Percentiles rank a stretch among this genome's conserved stretches.
Conservation (phyloP, 2,113 vertebrate genomes). For the Elephantulus edwardii region DNA sequence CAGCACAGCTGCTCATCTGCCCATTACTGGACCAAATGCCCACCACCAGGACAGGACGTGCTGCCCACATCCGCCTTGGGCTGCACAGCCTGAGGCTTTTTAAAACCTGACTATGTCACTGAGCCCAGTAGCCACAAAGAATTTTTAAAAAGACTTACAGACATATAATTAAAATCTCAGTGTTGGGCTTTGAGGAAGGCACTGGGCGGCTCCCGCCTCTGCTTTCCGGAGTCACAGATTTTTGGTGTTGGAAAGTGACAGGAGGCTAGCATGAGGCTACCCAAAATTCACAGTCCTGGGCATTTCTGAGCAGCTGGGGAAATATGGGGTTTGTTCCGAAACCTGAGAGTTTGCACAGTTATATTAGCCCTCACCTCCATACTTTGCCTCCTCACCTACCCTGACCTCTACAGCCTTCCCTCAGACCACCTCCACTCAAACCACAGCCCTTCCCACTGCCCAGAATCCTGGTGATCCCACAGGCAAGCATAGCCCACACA, state of each 20-base stretch:
- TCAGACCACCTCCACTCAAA: neutral
- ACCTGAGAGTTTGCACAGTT: neutral
- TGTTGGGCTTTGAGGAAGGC: neutral
- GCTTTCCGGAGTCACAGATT: slow-evolving; percentile 70
- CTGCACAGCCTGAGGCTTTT: slow-evolving; percentile 54
- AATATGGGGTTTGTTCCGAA: neutral
- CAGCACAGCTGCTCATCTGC: slow-evolving; percentile 40
- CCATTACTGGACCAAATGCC: neutral
- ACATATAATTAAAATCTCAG: slow-evolving; percentile 58
- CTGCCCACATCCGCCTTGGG: slow-evolving; percentile 77
- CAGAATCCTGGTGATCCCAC: neutral
- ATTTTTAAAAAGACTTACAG: slow-evolving; percentile 36
- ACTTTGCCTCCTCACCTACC: neutral
- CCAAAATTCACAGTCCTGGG: slow-evolving; percentile 45
- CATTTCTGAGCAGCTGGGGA: slow-evolving; percentile 14
- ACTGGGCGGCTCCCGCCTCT: neutral
- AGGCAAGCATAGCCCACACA: neutral
- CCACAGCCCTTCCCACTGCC: fast-evolving
- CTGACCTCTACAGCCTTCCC: neutral
- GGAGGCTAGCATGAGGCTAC: neutral
- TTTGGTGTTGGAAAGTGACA: slow-evolving; percentile 52
- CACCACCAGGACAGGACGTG: slow-evolving; percentile 63
- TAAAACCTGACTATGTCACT: slow-evolving; percentile 72
- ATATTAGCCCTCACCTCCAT: fast-evolving
- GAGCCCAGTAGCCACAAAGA: slow-evolving; percentile 70